Percentiles rank a stretch among this genome's conserved stretches.
phyloP scores from a whole-genome alignment of 2,888 invertebrate genomes.

The Drosophila basisetae region DNA sequence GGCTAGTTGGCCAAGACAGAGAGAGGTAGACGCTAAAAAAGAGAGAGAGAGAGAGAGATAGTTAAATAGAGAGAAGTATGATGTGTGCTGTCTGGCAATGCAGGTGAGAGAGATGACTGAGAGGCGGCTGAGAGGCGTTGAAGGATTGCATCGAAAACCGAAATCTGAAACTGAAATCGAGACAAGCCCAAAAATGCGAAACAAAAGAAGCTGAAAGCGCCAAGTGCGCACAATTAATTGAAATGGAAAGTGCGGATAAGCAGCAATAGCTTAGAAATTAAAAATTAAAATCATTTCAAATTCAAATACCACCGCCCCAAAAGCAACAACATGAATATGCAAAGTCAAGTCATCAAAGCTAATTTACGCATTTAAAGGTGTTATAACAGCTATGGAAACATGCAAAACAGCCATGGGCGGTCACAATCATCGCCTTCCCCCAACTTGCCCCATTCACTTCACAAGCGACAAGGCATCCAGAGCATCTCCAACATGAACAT shows the following conservation, averaged over 20 bases:
- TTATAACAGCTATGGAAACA: conserved; percentile 56
- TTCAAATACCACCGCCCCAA: conserved; percentile 46
- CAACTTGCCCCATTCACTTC: not conserved
- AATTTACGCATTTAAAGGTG: conserved; percentile 74
- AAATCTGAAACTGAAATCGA: conserved; percentile 10
- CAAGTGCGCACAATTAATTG: conserved; percentile 74
- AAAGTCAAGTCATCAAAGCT: conserved; percentile 55
- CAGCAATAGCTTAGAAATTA: conserved; percentile 38
- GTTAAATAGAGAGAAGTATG: conserved; percentile 1
- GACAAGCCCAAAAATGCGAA: conserved; percentile 41
- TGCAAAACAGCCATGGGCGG: conserved; percentile 45
- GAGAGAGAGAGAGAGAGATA: conserved; percentile 1
- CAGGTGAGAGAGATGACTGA: conserved; percentile 40
- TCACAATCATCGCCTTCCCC: conserved; percentile 4
- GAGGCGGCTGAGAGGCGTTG: conserved; percentile 4
- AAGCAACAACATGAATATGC: conserved; percentile 26
- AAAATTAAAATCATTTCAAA: conserved; percentile 76
- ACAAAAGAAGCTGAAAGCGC: conserved; percentile 38
- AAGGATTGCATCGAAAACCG: conserved; percentile 44
- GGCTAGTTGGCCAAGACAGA: conserved; percentile 8
- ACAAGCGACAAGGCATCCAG: conserved; percentile 28
- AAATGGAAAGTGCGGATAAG: conserved; percentile 66
- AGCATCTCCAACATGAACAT: conserved; percentile 50
- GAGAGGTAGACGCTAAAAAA: not conserved
- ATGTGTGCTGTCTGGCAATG: conserved; percentile 21